Evolutionary conservation across 2,113 vertebrate species (phyloP).

Genomic region (Pollimyrus isidori): DNA sequence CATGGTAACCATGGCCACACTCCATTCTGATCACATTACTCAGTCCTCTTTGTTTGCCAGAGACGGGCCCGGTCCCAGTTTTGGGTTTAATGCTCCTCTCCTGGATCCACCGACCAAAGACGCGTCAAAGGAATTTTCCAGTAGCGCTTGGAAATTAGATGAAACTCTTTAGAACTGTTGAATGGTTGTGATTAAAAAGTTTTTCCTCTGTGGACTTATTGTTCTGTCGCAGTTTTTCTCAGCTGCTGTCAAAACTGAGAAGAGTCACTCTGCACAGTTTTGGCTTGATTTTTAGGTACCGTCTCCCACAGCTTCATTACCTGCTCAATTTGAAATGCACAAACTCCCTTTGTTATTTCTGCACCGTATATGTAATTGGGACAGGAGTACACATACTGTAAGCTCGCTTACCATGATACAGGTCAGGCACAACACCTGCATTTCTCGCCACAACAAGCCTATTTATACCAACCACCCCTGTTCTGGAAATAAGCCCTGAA

Average conservation of each 20-base stretch:
- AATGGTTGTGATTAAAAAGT: background rate
- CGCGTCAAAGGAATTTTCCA: background rate
- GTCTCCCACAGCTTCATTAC: background rate
- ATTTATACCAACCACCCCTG: background rate
- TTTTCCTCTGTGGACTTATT: background rate
- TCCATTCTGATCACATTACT: background rate
- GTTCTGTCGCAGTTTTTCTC: background rate
- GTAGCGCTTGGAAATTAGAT: background rate
- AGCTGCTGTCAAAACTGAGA: background rate
- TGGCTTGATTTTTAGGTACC: background rate
- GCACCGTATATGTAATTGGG: background rate
- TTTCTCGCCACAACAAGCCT: background rate
- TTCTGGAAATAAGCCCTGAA: background rate
- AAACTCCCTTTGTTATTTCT: background rate
- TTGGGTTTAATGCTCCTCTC: background rate
- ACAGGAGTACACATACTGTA: background rate
- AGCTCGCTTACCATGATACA: background rate
- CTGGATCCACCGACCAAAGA: background rate
- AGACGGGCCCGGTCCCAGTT: background rate
- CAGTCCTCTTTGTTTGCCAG: background rate
- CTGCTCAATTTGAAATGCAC: slow-evolving; percentile 5
- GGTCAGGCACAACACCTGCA: background rate
- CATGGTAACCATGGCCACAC: slow-evolving; percentile 3
- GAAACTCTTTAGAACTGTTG: background rate
- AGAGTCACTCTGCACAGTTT: slow-evolving; percentile 1